Base-by-base conservation (phyloP, 2,888 invertebrate species). In the Dioctria rufipes region DNA sequence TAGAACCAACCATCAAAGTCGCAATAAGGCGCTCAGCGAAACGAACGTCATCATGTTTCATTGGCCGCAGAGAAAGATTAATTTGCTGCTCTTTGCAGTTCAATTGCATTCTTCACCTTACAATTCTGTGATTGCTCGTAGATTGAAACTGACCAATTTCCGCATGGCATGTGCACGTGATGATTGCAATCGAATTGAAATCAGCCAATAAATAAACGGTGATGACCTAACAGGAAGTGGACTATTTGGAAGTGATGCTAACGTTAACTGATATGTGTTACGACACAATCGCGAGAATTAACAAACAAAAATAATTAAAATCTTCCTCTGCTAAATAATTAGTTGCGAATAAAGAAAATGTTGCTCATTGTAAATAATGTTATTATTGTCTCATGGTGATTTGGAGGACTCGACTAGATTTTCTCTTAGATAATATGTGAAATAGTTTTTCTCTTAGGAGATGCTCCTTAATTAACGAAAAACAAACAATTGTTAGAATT, bases 81-180 rank as follows among this genome's bases (percentile, higher is more conserved):
- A 67, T 43, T 67, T 46, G 67, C 46, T 43, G 67, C 67, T 67
- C 42, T 67, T 67, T 67, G 46, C 43, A 67, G 67, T 67, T 67
- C 46, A 67, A 67, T 67, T 67, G 46, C 67, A 67, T 67, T 67
- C 67, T 67, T 67, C 67, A 67, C 67, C 67, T 67, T 67, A 67
- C 67, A 67, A 67, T 67, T 67, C 67, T 67, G 67, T 67, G 67
- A 67, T 67, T 67, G 46, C 67, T 43, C 49, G 46, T 49, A 67
- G 67, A 67, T 67, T 67, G 67, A 67, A 67, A 67, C 46, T 9
- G 46, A 6, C 43, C 67, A 67, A 67, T 67, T 67, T 67, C 67
- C 67, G 67, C 67, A 67, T 67, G 67, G 46, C 42, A 46, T 49
- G 66, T 67, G 46, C 67, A 67, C 67, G 67, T 67, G 67, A 67